Percentiles rank a stretch among this genome's conserved stretches.
phyloP scores from a whole-genome alignment of 2,797 vertebrate genomes.

The Rhynchonycteris naso region DNA sequence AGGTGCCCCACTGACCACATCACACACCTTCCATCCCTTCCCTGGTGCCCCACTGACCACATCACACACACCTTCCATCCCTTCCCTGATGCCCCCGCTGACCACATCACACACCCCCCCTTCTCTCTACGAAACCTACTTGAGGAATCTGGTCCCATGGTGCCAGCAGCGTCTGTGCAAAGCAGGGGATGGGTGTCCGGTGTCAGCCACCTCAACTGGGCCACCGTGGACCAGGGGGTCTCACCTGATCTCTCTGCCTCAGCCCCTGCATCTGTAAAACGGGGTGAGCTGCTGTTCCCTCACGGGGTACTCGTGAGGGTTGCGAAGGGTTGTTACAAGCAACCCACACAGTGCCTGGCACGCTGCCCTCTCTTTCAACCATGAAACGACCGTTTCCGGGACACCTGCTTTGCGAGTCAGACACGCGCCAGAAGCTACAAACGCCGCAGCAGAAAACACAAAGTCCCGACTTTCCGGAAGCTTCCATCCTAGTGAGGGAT shows the following conservation, averaged over 20 bases:
- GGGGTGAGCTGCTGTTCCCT: too few species aligned
- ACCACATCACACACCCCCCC: neutral
- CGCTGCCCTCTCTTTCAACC: neutral
- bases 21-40: neutral
- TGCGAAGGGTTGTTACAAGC: neutral
- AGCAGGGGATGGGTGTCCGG: neutral
- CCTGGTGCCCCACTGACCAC: neutral
- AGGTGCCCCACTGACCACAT: too few species aligned
- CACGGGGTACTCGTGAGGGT: rapidly evolving
- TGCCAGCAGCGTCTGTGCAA: neutral
- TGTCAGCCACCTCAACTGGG: neutral
- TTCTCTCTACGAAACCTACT: neutral
- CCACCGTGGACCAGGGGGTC: neutral
- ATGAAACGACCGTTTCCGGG: neutral
- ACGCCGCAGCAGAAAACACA: neutral
- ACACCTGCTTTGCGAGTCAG: too few species aligned
- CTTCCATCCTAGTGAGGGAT: neutral
- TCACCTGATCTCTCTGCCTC: neutral
- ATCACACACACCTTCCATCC: neutral
- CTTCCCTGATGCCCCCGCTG: neutral
- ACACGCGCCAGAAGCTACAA: neutral
- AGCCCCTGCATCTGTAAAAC: neutral
- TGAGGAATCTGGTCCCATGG: too few species aligned
- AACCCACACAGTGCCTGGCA: neutral
- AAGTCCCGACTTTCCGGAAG: neutral